Conservation (phyloP, 2,888 invertebrate genomes). For the Cantharis nigra region DNA sequence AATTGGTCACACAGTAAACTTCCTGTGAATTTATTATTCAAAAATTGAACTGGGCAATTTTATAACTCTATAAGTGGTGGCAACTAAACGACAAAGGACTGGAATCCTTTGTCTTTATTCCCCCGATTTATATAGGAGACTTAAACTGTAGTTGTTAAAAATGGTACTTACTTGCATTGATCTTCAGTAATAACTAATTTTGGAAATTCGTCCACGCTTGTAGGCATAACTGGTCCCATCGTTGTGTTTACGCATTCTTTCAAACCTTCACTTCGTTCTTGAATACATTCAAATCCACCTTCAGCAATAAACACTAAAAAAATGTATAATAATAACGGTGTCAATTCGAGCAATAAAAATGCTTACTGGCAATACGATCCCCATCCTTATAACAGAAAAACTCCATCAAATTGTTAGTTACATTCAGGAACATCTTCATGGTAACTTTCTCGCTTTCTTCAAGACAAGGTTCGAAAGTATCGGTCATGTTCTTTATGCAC, state of each 20-base stretch:
- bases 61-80: background rate
- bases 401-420: constrained; percentile 70
- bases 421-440: constrained; percentile 66
- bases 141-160: too few species aligned
- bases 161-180: constrained; percentile 58
- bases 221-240: constrained; percentile 58
- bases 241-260: constrained; percentile 69
- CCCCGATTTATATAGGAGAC: too few species aligned
- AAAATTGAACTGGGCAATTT: background rate
- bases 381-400: constrained; percentile 82
- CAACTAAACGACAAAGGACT: background rate
- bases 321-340: background rate
- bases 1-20: too few species aligned
- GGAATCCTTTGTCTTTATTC: too few species aligned
- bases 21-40: background rate
- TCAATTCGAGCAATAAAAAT: constrained; percentile 30
- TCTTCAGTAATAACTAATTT: constrained; percentile 64
- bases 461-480: constrained; percentile 66
- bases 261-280: constrained; percentile 63
- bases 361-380: constrained; percentile 77
- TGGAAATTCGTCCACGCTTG: constrained; percentile 60
- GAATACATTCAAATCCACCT: constrained; percentile 77
- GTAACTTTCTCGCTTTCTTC: constrained; percentile 64
- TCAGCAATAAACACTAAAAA: constrained; percentile 78
- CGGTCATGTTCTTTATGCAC: constrained; percentile 65